Conservation (phyloP, 2,113 vertebrate species). For the Thryonomys swinderianus region DNA sequence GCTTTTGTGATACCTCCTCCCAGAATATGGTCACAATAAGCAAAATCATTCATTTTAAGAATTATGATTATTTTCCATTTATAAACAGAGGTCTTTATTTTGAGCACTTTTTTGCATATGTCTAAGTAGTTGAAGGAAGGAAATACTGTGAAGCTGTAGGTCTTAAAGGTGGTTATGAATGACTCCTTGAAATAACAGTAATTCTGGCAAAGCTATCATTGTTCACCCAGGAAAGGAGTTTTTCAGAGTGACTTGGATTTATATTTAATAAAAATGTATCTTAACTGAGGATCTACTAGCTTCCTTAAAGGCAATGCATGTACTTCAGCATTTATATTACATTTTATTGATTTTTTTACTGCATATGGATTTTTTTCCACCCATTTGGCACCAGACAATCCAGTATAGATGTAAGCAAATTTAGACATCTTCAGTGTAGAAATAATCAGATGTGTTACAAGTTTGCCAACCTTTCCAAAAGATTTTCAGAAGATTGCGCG, state of each 20-base stretch:
- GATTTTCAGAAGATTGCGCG: background rate
- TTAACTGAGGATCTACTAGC: background rate
- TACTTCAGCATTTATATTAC: background rate
- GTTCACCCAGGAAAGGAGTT: background rate
- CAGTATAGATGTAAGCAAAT: background rate
- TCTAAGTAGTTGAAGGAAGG: slow-evolving; percentile 92
- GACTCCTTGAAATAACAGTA: slow-evolving; percentile 95
- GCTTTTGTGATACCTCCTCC: slow-evolving; percentile 96
- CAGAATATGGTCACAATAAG: slow-evolving; percentile 90
- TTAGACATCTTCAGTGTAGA: background rate
- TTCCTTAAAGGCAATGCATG: background rate
- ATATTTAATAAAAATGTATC: slow-evolving; percentile 83
- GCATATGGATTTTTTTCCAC: background rate
- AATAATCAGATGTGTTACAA: background rate
- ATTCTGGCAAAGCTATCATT: slow-evolving; percentile 87
- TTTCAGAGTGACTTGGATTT: slow-evolving; percentile 89
- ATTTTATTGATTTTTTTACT: background rate
- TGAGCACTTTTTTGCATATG: slow-evolving; percentile 82
- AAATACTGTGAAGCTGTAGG: slow-evolving; percentile 91
- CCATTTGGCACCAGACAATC: background rate
- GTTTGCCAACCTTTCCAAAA: background rate
- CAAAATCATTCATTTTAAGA: slow-evolving; percentile 88
- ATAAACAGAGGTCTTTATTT: too few relatives aligned
- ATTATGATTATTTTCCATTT: slow-evolving; percentile 93
- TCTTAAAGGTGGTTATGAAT: slow-evolving; percentile 95